Base-by-base conservation (phyloP, 2,113 vertebrate genomes). In the Irena cyanogastra region DNA sequence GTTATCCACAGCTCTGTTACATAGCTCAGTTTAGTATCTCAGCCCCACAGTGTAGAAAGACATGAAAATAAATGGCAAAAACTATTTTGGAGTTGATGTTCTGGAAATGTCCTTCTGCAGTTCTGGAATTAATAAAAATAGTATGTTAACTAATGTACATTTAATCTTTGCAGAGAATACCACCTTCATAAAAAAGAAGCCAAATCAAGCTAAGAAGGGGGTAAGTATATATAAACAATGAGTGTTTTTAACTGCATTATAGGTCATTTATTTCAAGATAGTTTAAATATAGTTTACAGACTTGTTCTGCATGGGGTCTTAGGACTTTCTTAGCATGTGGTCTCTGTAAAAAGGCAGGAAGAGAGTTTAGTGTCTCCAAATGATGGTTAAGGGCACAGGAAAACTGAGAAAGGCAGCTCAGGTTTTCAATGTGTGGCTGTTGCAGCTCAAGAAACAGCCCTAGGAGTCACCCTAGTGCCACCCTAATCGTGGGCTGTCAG, bases 151-250 rank as follows among this genome's bases (percentile, higher is more conserved):
- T 82, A 53, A 33, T 61, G n/a, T 69, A n/a, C 68, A 10, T 91
- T 92, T 97, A 49, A 86, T 91, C 83, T 70, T 97, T 95, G 50
- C 97, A 98, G 98, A 98, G 19, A 83, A 89, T 61, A 95, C 97
- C 35, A 98, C 97, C 33, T 94, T 98, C 59, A 98, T 98, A 74
- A 98, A 98, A 91, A 98, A 98, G 98, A 98, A 98, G 61, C 97
- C 97, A 45, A 97, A 83, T 95, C 96, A 95, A 95, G 87, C 95
- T 37, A 98, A 98, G 96, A 98, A 97, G 54, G 98, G 98, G 86
- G 98, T 98, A 93, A 97, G 98, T 98, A 44, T 57, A 20, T 11
- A 11, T 20, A 11, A 77, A 54, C 50, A 77, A 24, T 56, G 5
- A 23, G 3, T 47, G 19, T 63, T 90, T 89, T 88, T 16, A n/a